Evolutionary conservation across 2,888 invertebrate species (phyloP).

Genomic region (Tetheella fluctuosa): DNA sequence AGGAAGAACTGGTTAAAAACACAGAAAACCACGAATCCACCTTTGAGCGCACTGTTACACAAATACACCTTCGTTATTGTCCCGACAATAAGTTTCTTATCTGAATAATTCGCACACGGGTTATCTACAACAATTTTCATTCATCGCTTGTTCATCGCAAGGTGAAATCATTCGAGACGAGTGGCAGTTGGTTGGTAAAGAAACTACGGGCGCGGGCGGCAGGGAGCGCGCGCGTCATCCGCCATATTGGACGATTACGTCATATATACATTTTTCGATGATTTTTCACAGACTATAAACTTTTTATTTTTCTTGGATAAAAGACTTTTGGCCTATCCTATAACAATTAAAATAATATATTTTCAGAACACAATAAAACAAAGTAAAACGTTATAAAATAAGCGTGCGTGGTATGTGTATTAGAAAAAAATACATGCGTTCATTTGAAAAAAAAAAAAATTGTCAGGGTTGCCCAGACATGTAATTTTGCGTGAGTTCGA

Average conservation of each 20-base stretch:
- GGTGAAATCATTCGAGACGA: conserved; percentile 74
- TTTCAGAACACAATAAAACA: too few species aligned
- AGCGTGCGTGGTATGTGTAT: too few species aligned
- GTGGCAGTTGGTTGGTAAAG: conserved; percentile 63
- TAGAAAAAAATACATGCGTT: too few species aligned
- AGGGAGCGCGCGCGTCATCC: conserved; percentile 78
- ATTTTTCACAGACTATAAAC: too few species aligned
- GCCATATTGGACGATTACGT: conserved; percentile 82
- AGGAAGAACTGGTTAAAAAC: conserved; percentile 73
- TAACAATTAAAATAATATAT: too few species aligned
- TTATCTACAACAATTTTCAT: conserved; percentile 73
- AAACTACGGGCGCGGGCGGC: conserved; percentile 67
- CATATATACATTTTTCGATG: conserved; percentile 55
- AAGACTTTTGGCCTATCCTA: not conserved
- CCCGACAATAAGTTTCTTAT: conserved; percentile 55
- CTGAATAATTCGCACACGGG: conserved; percentile 56
- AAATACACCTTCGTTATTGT: conserved; percentile 57
- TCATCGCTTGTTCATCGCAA: conserved; percentile 80
- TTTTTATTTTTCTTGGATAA: not conserved
- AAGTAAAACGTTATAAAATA: too few species aligned
- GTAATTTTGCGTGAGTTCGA: too few species aligned
- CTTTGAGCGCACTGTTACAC: conserved; percentile 69
- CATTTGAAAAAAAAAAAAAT: too few species aligned
- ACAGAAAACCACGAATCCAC: conserved; percentile 74
- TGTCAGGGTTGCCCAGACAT: too few species aligned